Percentiles rank a stretch among this genome's conserved stretches.
These are phyloP conservation scores for Pseudomyrmex gracilis DNA, from an alignment of 1,140 invertebrate genomes.

Conservation along the genomic window DNA sequence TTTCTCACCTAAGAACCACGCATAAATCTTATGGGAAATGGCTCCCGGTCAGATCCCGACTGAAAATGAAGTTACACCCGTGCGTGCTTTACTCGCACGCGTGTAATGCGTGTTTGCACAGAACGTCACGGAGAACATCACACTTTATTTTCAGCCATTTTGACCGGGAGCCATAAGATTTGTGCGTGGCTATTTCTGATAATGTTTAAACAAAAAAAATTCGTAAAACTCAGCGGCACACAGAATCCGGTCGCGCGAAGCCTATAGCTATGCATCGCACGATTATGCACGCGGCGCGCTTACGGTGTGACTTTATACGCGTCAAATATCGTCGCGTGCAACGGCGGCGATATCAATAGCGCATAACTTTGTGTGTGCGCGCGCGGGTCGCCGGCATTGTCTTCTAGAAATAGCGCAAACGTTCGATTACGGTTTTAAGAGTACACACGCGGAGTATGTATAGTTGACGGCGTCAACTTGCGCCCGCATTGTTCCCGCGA, in stretches of 20 bases:
- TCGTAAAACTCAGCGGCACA: too few relatives aligned
- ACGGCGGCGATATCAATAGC: background rate
- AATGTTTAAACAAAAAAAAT: background rate
- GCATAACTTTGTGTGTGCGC: background rate
- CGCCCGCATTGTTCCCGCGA: slow-evolving; percentile 30
- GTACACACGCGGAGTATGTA: slow-evolving; percentile 37
- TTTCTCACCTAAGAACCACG: too few relatives aligned
- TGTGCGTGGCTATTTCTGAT: too few relatives aligned
- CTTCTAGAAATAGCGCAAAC: slow-evolving; percentile 50
- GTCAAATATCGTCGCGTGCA: slow-evolving; percentile 12
- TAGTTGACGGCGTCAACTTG: slow-evolving; percentile 50
- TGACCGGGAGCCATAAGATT: too few relatives aligned
- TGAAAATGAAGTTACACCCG: too few relatives aligned
- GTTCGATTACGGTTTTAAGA: slow-evolving; percentile 46
- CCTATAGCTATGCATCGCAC: background rate
- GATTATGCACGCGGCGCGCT: slow-evolving; percentile 30
- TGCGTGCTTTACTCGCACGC: too few relatives aligned
- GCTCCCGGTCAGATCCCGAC: too few relatives aligned
- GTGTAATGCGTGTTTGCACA: too few relatives aligned
- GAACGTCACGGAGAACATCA: too few relatives aligned
- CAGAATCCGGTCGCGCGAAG: background rate
- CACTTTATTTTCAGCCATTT: too few relatives aligned
- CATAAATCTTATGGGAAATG: too few relatives aligned
- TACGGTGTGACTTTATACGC: background rate
- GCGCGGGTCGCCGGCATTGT: slow-evolving; percentile 32